Evolutionary conservation across 2,888 invertebrate species (phyloP).

Genomic region (Acronicta leporina): DNA sequence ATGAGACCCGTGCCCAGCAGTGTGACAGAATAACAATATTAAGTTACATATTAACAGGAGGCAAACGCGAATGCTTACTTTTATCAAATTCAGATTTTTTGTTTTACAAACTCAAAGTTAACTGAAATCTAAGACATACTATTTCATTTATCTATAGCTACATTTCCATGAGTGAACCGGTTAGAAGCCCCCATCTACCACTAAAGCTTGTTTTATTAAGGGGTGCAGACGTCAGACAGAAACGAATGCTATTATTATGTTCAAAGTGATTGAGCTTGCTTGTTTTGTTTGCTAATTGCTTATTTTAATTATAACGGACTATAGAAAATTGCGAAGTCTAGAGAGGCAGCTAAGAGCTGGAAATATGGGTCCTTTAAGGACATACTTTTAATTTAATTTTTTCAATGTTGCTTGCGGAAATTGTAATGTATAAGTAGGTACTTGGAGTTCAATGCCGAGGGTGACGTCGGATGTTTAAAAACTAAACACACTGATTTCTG

Average conservation of each 20-base stretch:
- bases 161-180: not conserved
- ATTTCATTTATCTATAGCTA: not conserved
- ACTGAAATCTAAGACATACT: not conserved
- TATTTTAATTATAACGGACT: conserved; percentile 18
- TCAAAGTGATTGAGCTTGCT: conserved; percentile 11
- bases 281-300: conserved; percentile 17
- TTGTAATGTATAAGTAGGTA: no score
- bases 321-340: not conserved
- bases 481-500: no score
- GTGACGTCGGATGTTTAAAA: no score
- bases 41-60: no score
- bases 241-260: conserved; percentile 17
- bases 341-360: not conserved
- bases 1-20: no score
- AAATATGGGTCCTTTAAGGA: not conserved
- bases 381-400: no score
- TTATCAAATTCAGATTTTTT: no score
- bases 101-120: no score
- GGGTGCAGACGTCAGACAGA: conserved; percentile 8
- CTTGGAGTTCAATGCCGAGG: no score
- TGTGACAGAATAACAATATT: no score
- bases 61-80: no score
- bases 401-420: not conserved
- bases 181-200: not conserved
- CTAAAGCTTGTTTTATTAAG: conserved; percentile 27